Conservation (phyloP, 2,888 invertebrate species). For the Chydorus sphaericus region DNA sequence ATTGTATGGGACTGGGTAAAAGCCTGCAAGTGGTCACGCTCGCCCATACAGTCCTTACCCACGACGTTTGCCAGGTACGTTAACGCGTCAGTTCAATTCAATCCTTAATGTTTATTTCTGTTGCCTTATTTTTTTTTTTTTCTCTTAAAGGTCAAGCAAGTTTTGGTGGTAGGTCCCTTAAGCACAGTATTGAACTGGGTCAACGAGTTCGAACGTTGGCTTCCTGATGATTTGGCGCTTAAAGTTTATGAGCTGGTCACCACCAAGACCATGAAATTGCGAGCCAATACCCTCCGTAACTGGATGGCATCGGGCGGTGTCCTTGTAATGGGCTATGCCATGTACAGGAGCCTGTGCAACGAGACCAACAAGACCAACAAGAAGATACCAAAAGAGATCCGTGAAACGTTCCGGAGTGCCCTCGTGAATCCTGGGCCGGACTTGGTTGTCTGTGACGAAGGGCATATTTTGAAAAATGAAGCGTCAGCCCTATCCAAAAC, state of each 20-base stretch:
- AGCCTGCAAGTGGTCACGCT: constrained; percentile 77
- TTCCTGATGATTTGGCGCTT: constrained; percentile 39
- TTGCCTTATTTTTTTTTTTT: background rate
- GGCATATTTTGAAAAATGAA: constrained; percentile 90
- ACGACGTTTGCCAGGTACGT: constrained; percentile 33
- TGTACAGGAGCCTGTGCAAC: constrained; percentile 68
- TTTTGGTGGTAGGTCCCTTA: constrained; percentile 80
- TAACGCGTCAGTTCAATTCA: background rate
- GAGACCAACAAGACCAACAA: constrained; percentile 35
- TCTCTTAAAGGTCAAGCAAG: constrained; percentile 42
- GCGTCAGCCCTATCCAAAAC: constrained; percentile 75
- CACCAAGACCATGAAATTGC: constrained; percentile 53
- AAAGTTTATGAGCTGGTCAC: constrained; percentile 56
- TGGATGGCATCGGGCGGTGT: constrained; percentile 79
- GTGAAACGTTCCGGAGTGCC: constrained; percentile 49
- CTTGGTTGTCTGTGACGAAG: constrained; percentile 91
- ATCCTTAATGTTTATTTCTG: background rate
- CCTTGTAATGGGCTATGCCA: constrained; percentile 85
- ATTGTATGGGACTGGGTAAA: constrained; percentile 95
- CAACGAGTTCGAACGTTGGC: constrained; percentile 82
- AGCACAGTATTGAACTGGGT: constrained; percentile 95
- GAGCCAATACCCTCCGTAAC: constrained; percentile 54
- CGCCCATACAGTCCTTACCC: constrained; percentile 63
- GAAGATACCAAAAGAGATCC: constrained; percentile 44
- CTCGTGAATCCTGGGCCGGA: constrained; percentile 68